Evolutionary conservation across 2,888 invertebrate species (phyloP), one percentile per base, ranked within the genome.

Genomic region (Mythimna loreyi): DNA sequence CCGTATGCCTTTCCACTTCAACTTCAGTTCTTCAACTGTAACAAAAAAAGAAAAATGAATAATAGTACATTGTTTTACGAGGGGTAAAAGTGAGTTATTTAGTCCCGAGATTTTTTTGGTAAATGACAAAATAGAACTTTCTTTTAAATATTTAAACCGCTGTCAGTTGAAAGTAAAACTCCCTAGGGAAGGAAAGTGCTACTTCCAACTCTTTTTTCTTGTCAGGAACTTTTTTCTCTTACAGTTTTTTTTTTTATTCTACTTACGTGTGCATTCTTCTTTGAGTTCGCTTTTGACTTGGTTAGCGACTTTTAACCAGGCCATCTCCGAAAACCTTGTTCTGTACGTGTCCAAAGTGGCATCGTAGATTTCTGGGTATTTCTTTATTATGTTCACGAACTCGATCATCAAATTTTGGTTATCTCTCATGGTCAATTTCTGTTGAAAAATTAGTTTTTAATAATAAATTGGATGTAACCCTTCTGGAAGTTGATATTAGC

Each of bases 351-450:
- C 95, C 73, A 93, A 87, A 70, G 90, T 93, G 63, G 92, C 91
- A 72, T 96, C 92, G 75, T 96, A 96, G 21, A 96, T 87, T 81
- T 94, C 95, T 50, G 95, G 94, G 78, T 93, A 92, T 78, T 89
- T 90, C 86, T 95, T 91, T 63, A 96, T 91, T 77, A 96, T 91
- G 84, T 94, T 93, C 75, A 96, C 96, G 78, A 96, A 96, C 55
- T 91, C 88, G 52, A 92, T 92, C 88, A 95, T 94, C 68, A 93
- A 89, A 70, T 92, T 90, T 75, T 93, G 93, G 79, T 93, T 93
- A 75, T 95, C 94, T 78, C 90, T 92, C 94, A 95, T 95, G 25
- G 67, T 61, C 16, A 59, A 47, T 52, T 43, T 53, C 72, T 79
- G 71, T 59, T 66, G 33, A 50, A 21, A 30, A 1, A 60, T 25